phyloP scores from a whole-genome alignment of 2,113 vertebrate genomes.

The Alosa alosa region DNA sequence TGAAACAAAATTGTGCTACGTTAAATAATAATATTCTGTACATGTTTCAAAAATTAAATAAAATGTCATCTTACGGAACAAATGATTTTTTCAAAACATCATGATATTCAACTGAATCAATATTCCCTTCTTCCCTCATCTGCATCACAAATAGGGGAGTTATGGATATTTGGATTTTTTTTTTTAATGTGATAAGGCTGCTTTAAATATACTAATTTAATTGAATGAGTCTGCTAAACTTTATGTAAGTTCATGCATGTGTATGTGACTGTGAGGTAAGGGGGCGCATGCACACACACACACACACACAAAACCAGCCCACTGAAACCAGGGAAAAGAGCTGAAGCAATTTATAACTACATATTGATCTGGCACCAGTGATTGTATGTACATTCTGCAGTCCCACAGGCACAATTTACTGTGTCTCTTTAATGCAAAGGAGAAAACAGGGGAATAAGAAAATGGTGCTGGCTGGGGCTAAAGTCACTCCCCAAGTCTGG shows the following conservation, averaged over 20 bases:
- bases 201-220: slow-evolving; percentile 74
- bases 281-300: slow-evolving; percentile 43
- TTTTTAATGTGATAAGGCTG: slow-evolving; percentile 66
- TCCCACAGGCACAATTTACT: slow-evolving; percentile 72
- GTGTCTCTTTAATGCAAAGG: slow-evolving; percentile 84
- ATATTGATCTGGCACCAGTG: slow-evolving; percentile 83
- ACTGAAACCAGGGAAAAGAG: slow-evolving; percentile 66
- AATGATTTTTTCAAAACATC: background rate
- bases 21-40: background rate
- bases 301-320: slow-evolving; percentile 40
- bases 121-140: background rate
- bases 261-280: background rate
- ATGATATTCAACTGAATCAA: background rate
- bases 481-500: slow-evolving; percentile 84
- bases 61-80: background rate
- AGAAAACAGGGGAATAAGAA: slow-evolving; percentile 81
- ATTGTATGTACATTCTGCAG: slow-evolving; percentile 77
- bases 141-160: slow-evolving; percentile 39
- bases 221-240: slow-evolving; percentile 61
- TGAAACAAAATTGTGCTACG: too few species aligned
- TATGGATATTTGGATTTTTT: slow-evolving; percentile 73
- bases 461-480: slow-evolving; percentile 77
- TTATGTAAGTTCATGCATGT: slow-evolving; percentile 45
- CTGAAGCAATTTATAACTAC: slow-evolving; percentile 77
- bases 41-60: background rate